Base-by-base conservation (phyloP, 2,113 vertebrate species). In the Holacanthus passer region DNA sequence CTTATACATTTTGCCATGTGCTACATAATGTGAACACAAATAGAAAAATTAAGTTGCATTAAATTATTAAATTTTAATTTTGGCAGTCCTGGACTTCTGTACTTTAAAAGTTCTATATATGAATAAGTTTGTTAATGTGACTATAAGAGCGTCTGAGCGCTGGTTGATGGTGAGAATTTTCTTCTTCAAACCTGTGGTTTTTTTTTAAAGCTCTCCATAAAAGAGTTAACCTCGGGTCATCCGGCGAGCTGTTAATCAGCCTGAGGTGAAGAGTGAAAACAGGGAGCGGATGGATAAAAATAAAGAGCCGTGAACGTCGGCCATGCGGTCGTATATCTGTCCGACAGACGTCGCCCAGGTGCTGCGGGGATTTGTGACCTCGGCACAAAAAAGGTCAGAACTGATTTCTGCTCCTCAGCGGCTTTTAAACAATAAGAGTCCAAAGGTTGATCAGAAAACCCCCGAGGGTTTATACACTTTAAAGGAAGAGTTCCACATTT, bases 321-420 rank as follows among this genome's bases (percentile, higher is more conserved):
- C 1, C 32, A 2, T 62, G 79, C 71, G 4, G 17, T 48, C 16
- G 4, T 75, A 63, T 55, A 81, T 84, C 64, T 35, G 56, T 31
- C 64, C 1, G 31, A 27, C 41, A 55, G 56, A 60, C 29, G 16
- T 72, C 2, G 14, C 3, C 73, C 80, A 64, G 82, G 53, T 78
- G 82, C 43, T 39, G 48, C 60, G 0, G 50, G 45, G 17, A 14
- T 73, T n/a, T n/a, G 68, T 43, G 77, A 48, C n/a, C 32, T 0
- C 56, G 6, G 39, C 81, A 82, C 65, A 84, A 50, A 65, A 68
- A 64, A 0, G 74, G 78, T 62, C 74, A 59, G 24, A 58, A 84
- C 39, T 2, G 55, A 27, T 56, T 35, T 58, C 27, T 78, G 31
- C 22, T 62, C 52, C 50, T 52, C 41, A 45, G 72, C 72, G 32